Conservation (phyloP, 1,140 invertebrate species). For the Spodoptera frugiperda region DNA sequence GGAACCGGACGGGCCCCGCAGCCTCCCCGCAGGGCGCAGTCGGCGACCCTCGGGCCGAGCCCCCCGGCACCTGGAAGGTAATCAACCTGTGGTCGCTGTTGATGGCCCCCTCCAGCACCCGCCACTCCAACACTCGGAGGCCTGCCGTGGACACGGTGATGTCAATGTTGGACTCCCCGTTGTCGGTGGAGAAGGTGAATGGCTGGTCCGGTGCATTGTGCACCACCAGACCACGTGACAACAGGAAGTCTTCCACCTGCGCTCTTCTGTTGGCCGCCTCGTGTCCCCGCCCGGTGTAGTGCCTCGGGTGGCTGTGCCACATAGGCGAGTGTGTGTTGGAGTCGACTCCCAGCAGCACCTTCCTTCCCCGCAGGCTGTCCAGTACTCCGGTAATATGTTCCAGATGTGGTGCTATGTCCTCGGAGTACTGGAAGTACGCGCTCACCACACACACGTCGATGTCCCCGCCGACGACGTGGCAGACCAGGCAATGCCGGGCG, state of each 20-base stretch:
- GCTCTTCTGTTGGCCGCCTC: neutral
- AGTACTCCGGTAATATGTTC: neutral
- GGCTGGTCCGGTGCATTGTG: slow-evolving; percentile 30
- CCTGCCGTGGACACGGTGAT: neutral
- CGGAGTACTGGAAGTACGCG: neutral
- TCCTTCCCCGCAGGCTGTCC: neutral
- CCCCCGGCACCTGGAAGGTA: too few relatives aligned
- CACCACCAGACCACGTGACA: neutral
- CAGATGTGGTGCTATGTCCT: neutral
- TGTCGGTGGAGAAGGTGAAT: slow-evolving; percentile 44
- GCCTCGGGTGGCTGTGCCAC: neutral
- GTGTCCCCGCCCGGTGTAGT: neutral
- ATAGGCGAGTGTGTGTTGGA: neutral
- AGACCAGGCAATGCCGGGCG: neutral
- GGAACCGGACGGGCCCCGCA: neutral
- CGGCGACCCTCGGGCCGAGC: too few relatives aligned
- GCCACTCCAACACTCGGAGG: neutral
- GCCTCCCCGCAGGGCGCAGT: too few relatives aligned
- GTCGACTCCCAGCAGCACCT: neutral
- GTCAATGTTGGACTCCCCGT: neutral
- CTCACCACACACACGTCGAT: neutral
- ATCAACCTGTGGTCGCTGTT: neutral
- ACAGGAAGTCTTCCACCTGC: neutral
- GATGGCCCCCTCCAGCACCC: neutral
- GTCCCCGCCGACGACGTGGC: neutral